A percentile compares a stretch with the other conserved stretches of the same genome.
Evolutionary conservation across 2,797 vertebrate species (phyloP).

Genomic region (Gorsachius magnificus): DNA sequence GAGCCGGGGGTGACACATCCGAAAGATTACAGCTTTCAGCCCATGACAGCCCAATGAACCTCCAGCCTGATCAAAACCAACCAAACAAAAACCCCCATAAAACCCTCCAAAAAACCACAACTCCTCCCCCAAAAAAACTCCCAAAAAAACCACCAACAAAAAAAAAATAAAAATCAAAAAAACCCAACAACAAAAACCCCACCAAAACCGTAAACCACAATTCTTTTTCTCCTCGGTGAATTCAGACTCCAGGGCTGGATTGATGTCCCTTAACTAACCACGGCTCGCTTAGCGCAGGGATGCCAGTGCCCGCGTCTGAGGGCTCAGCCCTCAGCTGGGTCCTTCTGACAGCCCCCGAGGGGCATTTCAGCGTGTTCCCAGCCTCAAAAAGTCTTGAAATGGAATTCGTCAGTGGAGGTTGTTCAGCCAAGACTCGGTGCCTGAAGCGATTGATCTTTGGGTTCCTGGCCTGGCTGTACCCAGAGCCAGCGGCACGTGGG

Average conservation of each 20-base stretch:
- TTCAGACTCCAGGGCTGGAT: background rate
- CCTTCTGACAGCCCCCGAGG: background rate
- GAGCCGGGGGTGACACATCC: rapidly evolving
- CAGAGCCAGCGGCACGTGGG: rapidly evolving
- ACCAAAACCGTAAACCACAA: too few relatives aligned
- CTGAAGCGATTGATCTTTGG: rapidly evolving
- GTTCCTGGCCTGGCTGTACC: background rate
- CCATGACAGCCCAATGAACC: rapidly evolving
- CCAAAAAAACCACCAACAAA: too few relatives aligned
- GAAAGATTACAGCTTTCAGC: rapidly evolving
- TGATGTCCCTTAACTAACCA: too few relatives aligned
- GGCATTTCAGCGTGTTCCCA: rapidly evolving
- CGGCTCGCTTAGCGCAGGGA: rapidly evolving
- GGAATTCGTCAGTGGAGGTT: rapidly evolving
- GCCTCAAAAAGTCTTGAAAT: background rate
- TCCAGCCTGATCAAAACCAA: too few relatives aligned
- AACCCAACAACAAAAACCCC: too few relatives aligned
- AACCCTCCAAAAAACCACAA: too few relatives aligned
- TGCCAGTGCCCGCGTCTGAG: rapidly evolving
- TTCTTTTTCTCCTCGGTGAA: rapidly evolving
- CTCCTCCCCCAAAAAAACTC: too few relatives aligned
- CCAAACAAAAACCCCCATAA: too few relatives aligned
- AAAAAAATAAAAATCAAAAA: too few relatives aligned
- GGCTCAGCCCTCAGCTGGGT: background rate
- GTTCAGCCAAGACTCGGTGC: background rate